Base-by-base conservation (phyloP, 2,797 vertebrate genomes). In the Pseudochaenichthys georgianus region DNA sequence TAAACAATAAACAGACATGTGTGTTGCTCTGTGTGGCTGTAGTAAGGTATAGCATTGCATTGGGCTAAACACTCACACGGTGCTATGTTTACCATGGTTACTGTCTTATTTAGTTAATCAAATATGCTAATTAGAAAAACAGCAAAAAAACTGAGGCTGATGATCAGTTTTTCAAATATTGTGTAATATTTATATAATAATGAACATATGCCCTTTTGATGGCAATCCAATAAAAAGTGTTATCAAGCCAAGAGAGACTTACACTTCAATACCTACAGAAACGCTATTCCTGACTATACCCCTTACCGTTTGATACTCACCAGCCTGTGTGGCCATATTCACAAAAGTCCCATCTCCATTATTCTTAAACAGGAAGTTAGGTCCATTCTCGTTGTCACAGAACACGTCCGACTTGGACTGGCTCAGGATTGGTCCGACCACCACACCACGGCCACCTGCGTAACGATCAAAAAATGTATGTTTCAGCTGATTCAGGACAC, bases 301-400 rank as follows among this genome's bases (percentile, higher is more conserved):
- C 21, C 11, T 48, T 21, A 3, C 23, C 12, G 0, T 28, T 41
- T 68, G 2, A 47, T 7, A 34, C 95, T 95, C 79, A 98, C 98
- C 97, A 47, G 96, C 92, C 0, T 86, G 82, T 59, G 78, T 88
- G 0, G 98, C 97, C 66, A 95, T 73, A 0, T 98, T 96, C 16
- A 67, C 92, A 83, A 97, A 99, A 0, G 96, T 97, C 19, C 97
- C 97, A 0, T 98, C 93, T 1, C 96, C 97, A 1, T 92, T 95
- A 90, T 97, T 99, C 83, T 94, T 96, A 89, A 99, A 99, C 82
- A 99, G 93, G 91, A 99, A 99, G 87, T 99, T 99, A 0, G 96
- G 93, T 52, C 97, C 97, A 0, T 98, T 97, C 88, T 99, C 97
- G 0, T 99, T 99, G 90, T 98, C 96, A 0, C 97, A 99, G 92